phyloP scores from a whole-genome alignment of 2,888 invertebrate genomes.

The Drosophila prolongata region DNA sequence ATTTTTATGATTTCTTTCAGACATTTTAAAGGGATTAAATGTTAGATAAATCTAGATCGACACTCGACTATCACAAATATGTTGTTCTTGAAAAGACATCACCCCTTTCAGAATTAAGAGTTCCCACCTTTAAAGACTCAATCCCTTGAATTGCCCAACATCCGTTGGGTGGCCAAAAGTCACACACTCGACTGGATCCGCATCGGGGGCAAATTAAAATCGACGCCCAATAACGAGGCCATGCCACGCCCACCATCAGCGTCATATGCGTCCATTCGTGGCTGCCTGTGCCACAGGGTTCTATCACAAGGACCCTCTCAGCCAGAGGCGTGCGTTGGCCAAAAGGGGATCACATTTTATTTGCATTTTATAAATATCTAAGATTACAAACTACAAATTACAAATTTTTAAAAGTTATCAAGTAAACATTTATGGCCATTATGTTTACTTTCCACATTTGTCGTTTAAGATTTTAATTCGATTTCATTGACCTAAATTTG shows the following conservation, averaged over 20 bases:
- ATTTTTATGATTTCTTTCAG: not conserved
- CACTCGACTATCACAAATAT: too few species aligned
- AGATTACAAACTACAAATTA: too few species aligned
- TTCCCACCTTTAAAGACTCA: conserved; percentile 26
- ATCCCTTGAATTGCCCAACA: conserved; percentile 7
- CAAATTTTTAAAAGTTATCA: too few species aligned
- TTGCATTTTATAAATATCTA: too few species aligned
- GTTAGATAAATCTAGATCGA: too few species aligned
- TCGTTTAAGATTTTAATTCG: too few species aligned
- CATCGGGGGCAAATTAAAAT: conserved; percentile 58
- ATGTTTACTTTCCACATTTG: too few species aligned
- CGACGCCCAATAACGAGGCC: conserved; percentile 60
- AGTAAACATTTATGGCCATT: too few species aligned
- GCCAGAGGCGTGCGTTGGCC: not conserved
- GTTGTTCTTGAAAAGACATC: not conserved
- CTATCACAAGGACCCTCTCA: conserved; percentile 19
- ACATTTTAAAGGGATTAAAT: too few species aligned
- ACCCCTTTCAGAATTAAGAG: not conserved
- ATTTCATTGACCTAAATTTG: too few species aligned
- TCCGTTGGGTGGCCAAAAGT: conserved; percentile 29
- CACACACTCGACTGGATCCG: conserved; percentile 32
- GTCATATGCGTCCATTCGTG: conserved; percentile 72
- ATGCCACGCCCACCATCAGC: conserved; percentile 29
- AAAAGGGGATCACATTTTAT: not conserved
- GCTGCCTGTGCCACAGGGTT: conserved; percentile 18